Base-by-base conservation (phyloP, 2,888 invertebrate species). In the Pristionchus fissidentatus region DNA sequence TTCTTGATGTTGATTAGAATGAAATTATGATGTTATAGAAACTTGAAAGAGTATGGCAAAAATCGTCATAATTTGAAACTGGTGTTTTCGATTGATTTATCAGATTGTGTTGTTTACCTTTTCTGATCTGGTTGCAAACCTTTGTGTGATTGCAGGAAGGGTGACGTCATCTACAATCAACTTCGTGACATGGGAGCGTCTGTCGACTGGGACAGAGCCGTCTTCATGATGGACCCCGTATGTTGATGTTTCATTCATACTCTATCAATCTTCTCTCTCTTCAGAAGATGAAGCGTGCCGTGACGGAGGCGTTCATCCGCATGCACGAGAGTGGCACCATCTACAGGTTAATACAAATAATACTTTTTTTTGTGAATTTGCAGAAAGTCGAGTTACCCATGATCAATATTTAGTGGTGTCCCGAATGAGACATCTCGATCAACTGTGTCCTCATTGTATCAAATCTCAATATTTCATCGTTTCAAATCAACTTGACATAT, bases 141-240 rank as follows among this genome's bases (percentile, higher is more conserved):
- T 22, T 32, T 66, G 22, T 22, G 19, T 7, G 1, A 22, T 84
- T 93, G 35, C 87, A 95, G 95, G 88, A 95, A 95, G 93, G 95
- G 95, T 22, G 94, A 94, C 89, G 92, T 94, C 84, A 95, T 95
- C 90, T 95, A 96, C 94, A 94, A 95, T 81, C 99, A 99, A 93
- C 94, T 99, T 26, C 95, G 95, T 84, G 95, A 95, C 13, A 93
- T 99, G 82, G 98, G 98, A 3, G 95, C 97, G 0, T 97, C 97
- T 0, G 95, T 96, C 88, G 97, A 99, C 93, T 99, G 99, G 99
- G 95, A 95, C 38, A 95, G 97, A 78, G 96, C 95, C 2, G 95
- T 96, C 32, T 99, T 98, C 93, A 99, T 98, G 0, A 97, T 99
- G 98, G 98, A 99, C 93, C 95, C 96, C n/a, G 94, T 82, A 22